Evolutionary conservation across 2,888 invertebrate genomes (phyloP), one percentile per base, ranked within the genome.

Genomic region (Caenorhabditis afra): DNA sequence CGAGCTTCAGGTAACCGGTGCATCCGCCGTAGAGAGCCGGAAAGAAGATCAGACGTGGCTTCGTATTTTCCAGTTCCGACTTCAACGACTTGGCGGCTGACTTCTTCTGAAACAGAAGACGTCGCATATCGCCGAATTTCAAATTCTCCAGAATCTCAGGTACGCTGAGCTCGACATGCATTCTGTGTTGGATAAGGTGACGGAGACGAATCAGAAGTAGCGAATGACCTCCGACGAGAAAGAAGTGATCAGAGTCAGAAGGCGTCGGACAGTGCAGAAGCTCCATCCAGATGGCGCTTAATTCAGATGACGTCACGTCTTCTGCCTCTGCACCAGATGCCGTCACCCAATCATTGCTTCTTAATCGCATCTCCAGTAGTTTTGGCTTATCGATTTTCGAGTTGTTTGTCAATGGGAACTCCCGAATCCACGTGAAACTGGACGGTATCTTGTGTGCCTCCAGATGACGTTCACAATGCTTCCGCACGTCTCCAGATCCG

Each of bases 391-490:
- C 81, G n/a, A 81, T 70, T 73, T 84, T 84, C 39, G 81, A 71
- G 39, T 84, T 84, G 3, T n/a, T 10, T n/a, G 89, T 90, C n/a
- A 90, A 65, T 11, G 89, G 90, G 62, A 89, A 79, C n/a, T 62
- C 45, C 1, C 68, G 39, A 3, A 89, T 37, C 14, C 29, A n/a
- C 8, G 68, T 47, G 55, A 88, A 82, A 5, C 61, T 58, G 7
- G 74, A 64, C 0, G 90, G 90, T 35, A 88, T 61, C 77, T 86
- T 87, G 61, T 86, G 83, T 11, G 74, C 18, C 20, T 88, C 86
- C 12, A 90, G 68, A 12, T n/a, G n/a, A 12, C 22, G 8, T 23
- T 71, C 61, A 53, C 86, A 85, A 37, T 78, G 55, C 0, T 44
- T 22, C 44, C 70, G 62, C 10, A 85, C 14, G 3, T 78, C 52